Percentiles rank a stretch among this genome's conserved stretches.
Conservation (phyloP, 2,888 invertebrate genomes). For the Ennomos erosarius region DNA sequence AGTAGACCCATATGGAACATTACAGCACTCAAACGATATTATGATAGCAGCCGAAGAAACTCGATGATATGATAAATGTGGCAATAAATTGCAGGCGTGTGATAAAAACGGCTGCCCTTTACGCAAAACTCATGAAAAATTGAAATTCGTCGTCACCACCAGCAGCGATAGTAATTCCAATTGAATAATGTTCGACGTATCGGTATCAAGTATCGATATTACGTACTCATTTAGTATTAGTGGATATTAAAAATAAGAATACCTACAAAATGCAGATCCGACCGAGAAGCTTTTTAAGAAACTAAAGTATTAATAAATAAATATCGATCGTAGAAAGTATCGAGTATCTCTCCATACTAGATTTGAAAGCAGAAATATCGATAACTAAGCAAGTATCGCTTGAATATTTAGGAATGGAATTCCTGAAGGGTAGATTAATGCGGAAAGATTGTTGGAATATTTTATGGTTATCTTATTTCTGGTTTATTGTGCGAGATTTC, state of each 20-base stretch:
- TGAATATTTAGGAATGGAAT: slow-evolving; percentile 35
- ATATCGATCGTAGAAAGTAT: slow-evolving; percentile 1
- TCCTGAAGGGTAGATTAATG: slow-evolving; percentile 61
- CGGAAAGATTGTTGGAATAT: slow-evolving; percentile 51
- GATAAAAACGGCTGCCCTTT: slow-evolving; percentile 72
- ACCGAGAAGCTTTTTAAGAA: too few relatives aligned
- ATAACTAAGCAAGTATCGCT: slow-evolving; percentile 9
- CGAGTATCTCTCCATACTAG: not conserved
- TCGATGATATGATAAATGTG: slow-evolving; percentile 76
- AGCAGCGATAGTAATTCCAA: slow-evolving; percentile 52
- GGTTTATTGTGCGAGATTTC: slow-evolving; percentile 32
- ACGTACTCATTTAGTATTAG: not conserved
- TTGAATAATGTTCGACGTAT: slow-evolving; percentile 7
- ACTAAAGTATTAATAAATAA: not conserved
- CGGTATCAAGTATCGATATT: not conserved
- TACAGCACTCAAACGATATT: slow-evolving; percentile 41
- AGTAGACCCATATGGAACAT: slow-evolving; percentile 42
- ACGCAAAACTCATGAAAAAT: slow-evolving; percentile 72
- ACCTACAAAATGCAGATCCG: too few relatives aligned
- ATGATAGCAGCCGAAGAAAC: slow-evolving; percentile 52
- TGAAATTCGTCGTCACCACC: slow-evolving; percentile 77
- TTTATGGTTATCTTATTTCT: slow-evolving; percentile 54
- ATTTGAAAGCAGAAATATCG: slow-evolving; percentile 1
- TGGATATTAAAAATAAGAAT: too few relatives aligned
- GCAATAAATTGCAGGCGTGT: slow-evolving; percentile 72